A percentile compares a stretch with the other conserved stretches of the same genome.
Conservation (phyloP, 2,797 vertebrate species). For the Myotis daubentonii region DNA sequence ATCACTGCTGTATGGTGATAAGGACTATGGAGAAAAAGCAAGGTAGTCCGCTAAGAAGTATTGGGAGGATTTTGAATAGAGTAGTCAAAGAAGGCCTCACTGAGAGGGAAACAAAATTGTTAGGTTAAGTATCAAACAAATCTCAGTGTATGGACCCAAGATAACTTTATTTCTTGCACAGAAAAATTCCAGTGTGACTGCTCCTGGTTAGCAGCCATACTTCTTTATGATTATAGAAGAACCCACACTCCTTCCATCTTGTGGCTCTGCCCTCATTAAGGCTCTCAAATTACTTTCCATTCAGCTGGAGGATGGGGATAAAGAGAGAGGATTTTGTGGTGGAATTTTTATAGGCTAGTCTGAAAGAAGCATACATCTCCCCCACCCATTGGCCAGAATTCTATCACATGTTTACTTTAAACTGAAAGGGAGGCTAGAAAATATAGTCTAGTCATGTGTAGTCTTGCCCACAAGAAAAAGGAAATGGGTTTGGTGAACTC, state of each 20-base stretch:
- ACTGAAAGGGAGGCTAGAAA: not conserved
- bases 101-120: not conserved
- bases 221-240: not conserved
- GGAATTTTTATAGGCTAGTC: not conserved
- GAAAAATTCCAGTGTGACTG: not conserved
- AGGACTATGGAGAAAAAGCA: not conserved
- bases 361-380: not conserved
- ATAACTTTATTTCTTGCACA: not conserved
- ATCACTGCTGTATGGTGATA: not conserved
- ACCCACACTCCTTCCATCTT: not conserved
- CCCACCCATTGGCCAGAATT: not conserved
- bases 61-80: conserved; percentile 3
- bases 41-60: not conserved
- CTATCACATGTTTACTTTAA: not conserved
- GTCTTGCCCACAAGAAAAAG: not conserved
- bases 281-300: not conserved
- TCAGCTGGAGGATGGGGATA: not conserved
- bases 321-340: not conserved
- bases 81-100: not conserved
- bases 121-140: not conserved
- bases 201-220: not conserved
- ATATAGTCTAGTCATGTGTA: not conserved
- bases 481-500: not conserved
- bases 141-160: not conserved
- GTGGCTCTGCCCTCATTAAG: not conserved